These are phyloP conservation scores for Drosophila sulfurigaster DNA, from an alignment of 1,140 invertebrate genomes.

Conservation along the genomic window DNA sequence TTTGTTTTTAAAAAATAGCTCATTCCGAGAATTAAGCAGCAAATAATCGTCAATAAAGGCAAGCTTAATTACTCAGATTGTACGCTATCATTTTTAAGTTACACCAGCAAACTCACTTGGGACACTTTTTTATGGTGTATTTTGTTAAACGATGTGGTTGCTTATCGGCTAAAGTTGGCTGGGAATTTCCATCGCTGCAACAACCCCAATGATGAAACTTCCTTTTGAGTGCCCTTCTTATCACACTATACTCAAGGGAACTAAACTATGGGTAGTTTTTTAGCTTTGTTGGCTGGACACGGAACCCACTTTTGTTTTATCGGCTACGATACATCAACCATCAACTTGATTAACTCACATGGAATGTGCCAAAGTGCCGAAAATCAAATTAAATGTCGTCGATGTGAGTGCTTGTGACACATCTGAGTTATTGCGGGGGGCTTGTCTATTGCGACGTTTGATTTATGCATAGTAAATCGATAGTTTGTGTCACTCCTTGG, in stretches of 20 bases:
- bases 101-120: slow-evolving; percentile 20
- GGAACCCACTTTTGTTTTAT: slow-evolving; percentile 73
- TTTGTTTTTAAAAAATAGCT: background rate
- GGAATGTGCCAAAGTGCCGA: slow-evolving; percentile 70
- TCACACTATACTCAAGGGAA: slow-evolving; percentile 27
- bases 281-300: slow-evolving; percentile 48
- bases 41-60: background rate
- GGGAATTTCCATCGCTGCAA: slow-evolving; percentile 21
- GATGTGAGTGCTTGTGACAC: slow-evolving; percentile 83
- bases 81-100: slow-evolving; percentile 9
- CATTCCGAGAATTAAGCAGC: background rate
- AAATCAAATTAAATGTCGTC: slow-evolving; percentile 84
- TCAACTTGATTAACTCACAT: slow-evolving; percentile 77
- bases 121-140: slow-evolving; percentile 67
- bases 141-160: slow-evolving; percentile 67
- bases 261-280: slow-evolving; percentile 42
- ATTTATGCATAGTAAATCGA: slow-evolving; percentile 78
- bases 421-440: slow-evolving; percentile 55
- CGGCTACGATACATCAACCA: slow-evolving; percentile 73
- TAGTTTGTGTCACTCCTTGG: slow-evolving; percentile 74
- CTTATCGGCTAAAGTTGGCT: slow-evolving; percentile 11
- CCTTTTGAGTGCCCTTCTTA: slow-evolving; percentile 50
- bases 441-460: slow-evolving; percentile 35
- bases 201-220: slow-evolving; percentile 52
- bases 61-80: background rate